Evolutionary conservation across 2,113 vertebrate species (phyloP).

Genomic region (Pholis gunnellus): DNA sequence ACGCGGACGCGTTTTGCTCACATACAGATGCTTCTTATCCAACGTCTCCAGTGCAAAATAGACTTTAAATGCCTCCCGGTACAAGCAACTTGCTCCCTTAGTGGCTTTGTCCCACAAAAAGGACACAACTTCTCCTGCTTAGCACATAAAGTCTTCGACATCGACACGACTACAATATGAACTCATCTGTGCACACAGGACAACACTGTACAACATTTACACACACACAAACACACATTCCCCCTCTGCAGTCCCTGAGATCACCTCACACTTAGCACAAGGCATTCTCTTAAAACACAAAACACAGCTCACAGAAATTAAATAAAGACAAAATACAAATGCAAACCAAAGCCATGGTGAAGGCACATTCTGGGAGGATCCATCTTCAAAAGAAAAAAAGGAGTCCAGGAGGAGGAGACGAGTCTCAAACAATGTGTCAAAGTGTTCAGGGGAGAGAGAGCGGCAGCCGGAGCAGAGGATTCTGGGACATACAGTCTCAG

Average conservation of each 20-base stretch:
- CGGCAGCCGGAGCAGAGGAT: slow-evolving; percentile 27
- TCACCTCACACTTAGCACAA: slow-evolving; percentile 75
- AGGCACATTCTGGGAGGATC: slow-evolving; percentile 81
- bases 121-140: slow-evolving; percentile 21
- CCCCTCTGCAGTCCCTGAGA: slow-evolving; percentile 81
- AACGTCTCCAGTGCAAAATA: slow-evolving; percentile 67
- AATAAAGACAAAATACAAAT: slow-evolving; percentile 49
- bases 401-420: slow-evolving; percentile 40
- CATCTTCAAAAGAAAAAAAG: slow-evolving; percentile 51
- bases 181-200: slow-evolving; percentile 38
- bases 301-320: slow-evolving; percentile 43
- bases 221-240: slow-evolving; percentile 12
- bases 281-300: slow-evolving; percentile 64
- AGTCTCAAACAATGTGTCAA: slow-evolving; percentile 22
- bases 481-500: slow-evolving; percentile 47
- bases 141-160: slow-evolving; percentile 32
- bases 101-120: slow-evolving; percentile 51
- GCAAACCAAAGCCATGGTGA: slow-evolving; percentile 66
- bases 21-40: slow-evolving; percentile 39
- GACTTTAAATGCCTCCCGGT: slow-evolving; percentile 64
- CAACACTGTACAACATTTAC: slow-evolving; percentile 62
- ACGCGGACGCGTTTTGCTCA: slow-evolving; percentile 16
- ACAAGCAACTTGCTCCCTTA: slow-evolving; percentile 30
- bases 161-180: slow-evolving; percentile 7
- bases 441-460: slow-evolving; percentile 1